Evolutionary conservation across 2,888 invertebrate species (phyloP).

Genomic region (Pterostichus niger): DNA sequence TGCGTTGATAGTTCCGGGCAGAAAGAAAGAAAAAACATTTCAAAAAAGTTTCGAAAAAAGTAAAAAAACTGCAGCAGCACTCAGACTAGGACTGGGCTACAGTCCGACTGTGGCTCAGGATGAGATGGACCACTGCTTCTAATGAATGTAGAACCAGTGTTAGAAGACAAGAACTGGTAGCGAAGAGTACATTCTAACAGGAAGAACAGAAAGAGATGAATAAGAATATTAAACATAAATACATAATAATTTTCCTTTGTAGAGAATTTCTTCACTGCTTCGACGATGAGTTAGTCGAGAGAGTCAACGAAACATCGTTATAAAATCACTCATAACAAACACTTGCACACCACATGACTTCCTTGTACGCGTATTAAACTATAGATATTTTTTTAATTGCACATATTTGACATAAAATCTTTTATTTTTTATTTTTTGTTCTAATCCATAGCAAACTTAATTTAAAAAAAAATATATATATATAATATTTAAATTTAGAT

Average conservation of each 20-base stretch:
- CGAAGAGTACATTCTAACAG: background rate
- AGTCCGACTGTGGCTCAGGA: background rate
- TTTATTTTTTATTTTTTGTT: too few relatives aligned
- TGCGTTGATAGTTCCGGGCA: conserved; percentile 55
- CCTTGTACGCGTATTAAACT: too few relatives aligned
- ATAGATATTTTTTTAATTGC: too few relatives aligned
- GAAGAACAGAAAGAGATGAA: conserved; percentile 1
- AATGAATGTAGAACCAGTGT: conserved; percentile 30
- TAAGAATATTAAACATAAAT: conserved; percentile 5
- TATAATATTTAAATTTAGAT: too few relatives aligned
- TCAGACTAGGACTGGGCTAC: background rate
- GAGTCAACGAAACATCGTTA: too few relatives aligned
- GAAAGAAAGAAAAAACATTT: conserved; percentile 46
- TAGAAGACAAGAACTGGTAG: background rate
- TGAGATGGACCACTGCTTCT: conserved; percentile 35
- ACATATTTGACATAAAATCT: too few relatives aligned
- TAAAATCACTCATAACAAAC: too few relatives aligned
- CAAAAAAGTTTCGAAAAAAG: conserved; percentile 35
- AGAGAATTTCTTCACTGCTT: background rate
- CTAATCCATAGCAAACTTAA: too few relatives aligned
- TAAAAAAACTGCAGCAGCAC: conserved; percentile 40
- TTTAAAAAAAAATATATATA: too few relatives aligned
- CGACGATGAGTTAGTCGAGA: too few relatives aligned
- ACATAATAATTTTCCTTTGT: conserved; percentile 4
- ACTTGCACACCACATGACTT: too few relatives aligned